Conservation (phyloP, 2,797 vertebrate species). For the Oreochromis grahami region DNA sequence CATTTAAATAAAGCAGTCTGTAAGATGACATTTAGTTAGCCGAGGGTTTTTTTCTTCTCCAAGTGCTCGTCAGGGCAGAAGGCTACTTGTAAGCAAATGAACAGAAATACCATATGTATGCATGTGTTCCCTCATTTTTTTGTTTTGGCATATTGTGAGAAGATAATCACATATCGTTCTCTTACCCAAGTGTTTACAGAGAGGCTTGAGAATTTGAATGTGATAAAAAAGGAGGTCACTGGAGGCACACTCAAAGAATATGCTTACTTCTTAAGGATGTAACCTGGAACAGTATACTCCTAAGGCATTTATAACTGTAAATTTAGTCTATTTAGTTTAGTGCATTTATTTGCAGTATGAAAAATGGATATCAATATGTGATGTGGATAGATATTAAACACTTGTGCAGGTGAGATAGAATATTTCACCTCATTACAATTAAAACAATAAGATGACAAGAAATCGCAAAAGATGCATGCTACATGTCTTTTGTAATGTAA, state of each 20-base stretch:
- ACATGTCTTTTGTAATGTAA: background rate
- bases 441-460: background rate
- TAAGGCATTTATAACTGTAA: constrained; percentile 9
- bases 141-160: background rate
- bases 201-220: constrained; percentile 17
- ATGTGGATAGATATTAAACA: background rate
- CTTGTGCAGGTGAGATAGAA: background rate
- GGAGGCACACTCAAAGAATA: constrained; percentile 8
- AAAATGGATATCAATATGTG: background rate
- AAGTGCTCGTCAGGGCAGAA: background rate
- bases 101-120: background rate
- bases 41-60: background rate
- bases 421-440: background rate
- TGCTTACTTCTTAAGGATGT: background rate
- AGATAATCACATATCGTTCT: constrained; percentile 34
- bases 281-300: constrained; percentile 1
- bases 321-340: background rate
- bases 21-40: background rate
- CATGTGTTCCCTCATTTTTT: background rate
- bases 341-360: background rate
- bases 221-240: constrained; percentile 26
- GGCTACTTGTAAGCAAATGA: background rate
- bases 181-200: constrained; percentile 31
- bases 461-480: background rate
- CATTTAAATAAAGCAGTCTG: background rate